Percentiles rank a stretch among this genome's conserved stretches.
Conservation (phyloP, 1,140 invertebrate species). For the Solenopsis invicta region DNA sequence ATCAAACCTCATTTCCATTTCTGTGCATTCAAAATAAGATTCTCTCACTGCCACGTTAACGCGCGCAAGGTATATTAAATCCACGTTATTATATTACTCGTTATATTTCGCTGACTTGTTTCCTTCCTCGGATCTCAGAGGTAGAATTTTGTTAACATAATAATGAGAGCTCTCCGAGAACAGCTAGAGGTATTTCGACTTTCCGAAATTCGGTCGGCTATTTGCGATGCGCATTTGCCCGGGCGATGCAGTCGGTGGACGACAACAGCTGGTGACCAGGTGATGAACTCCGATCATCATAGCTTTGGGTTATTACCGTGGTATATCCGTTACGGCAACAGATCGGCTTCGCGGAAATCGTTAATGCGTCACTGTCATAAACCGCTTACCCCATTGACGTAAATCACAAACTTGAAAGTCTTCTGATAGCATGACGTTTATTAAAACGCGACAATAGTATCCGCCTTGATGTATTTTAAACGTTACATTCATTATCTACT, state of each 20-base stretch:
- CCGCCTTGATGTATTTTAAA: conserved; percentile 33
- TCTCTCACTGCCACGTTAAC: neutral
- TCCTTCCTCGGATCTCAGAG: conserved; percentile 35
- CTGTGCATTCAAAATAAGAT: too few species aligned
- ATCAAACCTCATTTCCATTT: neutral
- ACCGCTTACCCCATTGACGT: conserved; percentile 37
- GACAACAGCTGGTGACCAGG: conserved; percentile 81
- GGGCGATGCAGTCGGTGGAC: conserved; percentile 46
- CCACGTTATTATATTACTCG: neutral
- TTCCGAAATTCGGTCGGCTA: conserved; percentile 65
- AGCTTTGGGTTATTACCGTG: conserved; percentile 63
- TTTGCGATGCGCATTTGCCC: conserved; percentile 60
- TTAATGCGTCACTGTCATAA: conserved; percentile 59
- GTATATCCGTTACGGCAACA: conserved; percentile 54
- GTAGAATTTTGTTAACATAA: conserved; percentile 32
- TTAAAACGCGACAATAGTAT: neutral
- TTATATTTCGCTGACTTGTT: neutral
- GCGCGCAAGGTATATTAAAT: neutral
- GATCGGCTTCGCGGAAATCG: conserved; percentile 63
- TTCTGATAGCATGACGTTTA: conserved; percentile 10
- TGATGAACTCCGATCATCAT: conserved; percentile 76
- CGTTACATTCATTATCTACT: neutral
- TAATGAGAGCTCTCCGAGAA: conserved; percentile 37
- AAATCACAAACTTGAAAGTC: conserved; percentile 13
- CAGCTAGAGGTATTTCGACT: conserved; percentile 34